These are phyloP conservation scores for Aleiodes sp. DNA, from an alignment of 1,140 invertebrate species.

Conservation along the genomic window DNA sequence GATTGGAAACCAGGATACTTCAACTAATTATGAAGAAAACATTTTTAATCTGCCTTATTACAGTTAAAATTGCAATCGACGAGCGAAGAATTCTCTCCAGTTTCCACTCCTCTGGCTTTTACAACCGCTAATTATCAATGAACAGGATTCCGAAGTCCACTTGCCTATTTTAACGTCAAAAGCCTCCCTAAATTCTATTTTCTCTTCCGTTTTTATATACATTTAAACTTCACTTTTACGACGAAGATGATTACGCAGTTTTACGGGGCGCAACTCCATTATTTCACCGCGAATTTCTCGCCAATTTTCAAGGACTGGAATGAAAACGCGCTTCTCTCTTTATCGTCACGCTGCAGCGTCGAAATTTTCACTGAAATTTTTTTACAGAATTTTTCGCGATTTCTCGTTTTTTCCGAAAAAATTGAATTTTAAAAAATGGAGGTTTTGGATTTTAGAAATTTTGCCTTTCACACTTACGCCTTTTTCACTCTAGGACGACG, in stretches of 20 bases:
- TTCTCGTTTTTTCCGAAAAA: no score
- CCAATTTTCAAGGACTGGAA: background rate
- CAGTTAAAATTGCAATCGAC: slow-evolving; percentile 12
- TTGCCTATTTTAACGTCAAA: background rate
- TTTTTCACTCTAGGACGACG: no score
- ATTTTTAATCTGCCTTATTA: background rate
- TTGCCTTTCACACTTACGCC: no score
- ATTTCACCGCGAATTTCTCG: background rate
- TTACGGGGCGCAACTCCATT: background rate
- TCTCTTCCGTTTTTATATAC: background rate
- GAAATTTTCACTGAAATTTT: no score
- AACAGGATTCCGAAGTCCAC: background rate
- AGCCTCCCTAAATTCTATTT: background rate
- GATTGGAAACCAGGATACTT: background rate
- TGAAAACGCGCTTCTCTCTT: no score
- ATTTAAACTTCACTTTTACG: slow-evolving; percentile 3
- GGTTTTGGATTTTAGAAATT: no score
- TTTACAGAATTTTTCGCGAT: no score
- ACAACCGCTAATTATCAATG: slow-evolving; percentile 6
- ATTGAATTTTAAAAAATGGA: no score
- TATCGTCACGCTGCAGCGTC: no score
- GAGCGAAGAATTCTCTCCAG: slow-evolving; percentile 5
- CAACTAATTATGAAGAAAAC: background rate
- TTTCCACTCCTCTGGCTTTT: slow-evolving; percentile 12
- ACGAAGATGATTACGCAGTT: slow-evolving; percentile 8